Evolutionary conservation across 2,888 invertebrate species (phyloP), one percentile per base, ranked within the genome.

Genomic region (Andrena praecox): DNA sequence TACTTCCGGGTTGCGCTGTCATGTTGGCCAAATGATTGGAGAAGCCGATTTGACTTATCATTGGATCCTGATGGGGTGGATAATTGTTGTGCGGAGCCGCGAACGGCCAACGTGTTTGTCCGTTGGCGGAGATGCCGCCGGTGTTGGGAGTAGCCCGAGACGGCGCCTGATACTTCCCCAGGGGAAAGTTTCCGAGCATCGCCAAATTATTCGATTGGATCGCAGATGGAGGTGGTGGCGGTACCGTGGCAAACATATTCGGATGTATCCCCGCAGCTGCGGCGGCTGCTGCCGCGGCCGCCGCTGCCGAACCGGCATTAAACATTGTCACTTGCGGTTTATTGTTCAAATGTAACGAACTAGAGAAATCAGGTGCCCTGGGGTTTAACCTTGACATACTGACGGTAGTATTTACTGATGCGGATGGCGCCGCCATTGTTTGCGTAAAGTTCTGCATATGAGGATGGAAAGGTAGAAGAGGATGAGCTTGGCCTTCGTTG

Each of bases 351-450:
- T 94, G 95, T 33, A 95, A 89, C 56, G 95, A 94, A 83, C 95
- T 95, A 0, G 96, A 95, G 92, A 97, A 98, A 90, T 97, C 97
- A 0, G 97, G 97, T 4, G 97, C 97, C 88, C 97, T 96, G 0
- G 97, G 97, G 94, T 98, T 98, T 56, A 98, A 94, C 74, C 97
- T 95, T 56, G 96, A 96, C 94, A 95, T 95, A 71, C 94, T 95
- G 80, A 95, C 95, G 27, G 95, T 94, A 35, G 95, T 94, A 82
- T 93, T 91, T 79, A 94, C 91, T 86, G 94, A 90, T 84, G 90
- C 89, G 88, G 89, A 77, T 82, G 93, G 80, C 52, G 94, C 85
- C 63, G 94, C 85, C 90, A 94, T 90, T 1, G 93, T 91, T 62
- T 93, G 94, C 3, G 93, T 85, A 70, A 90, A 93, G 62, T 89